These are phyloP conservation scores for Matsumurasca onukii DNA, from an alignment of 1,140 invertebrate genomes.

Conservation along the genomic window DNA sequence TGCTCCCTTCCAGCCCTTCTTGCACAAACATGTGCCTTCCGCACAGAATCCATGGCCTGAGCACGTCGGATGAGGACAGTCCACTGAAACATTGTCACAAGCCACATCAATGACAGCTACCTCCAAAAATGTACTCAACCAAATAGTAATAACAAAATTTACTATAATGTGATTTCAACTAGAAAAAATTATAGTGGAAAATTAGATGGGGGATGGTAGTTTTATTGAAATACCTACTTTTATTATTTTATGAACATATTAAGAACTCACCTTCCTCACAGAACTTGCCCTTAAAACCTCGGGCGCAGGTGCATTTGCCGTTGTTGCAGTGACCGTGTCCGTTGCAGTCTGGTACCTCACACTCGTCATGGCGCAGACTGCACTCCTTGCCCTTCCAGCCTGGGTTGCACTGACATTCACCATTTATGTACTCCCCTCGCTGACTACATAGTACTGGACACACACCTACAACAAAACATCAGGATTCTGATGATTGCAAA, in stretches of 20 bases:
- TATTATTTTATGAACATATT: too few species aligned
- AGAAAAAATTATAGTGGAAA: background rate
- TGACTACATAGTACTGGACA: conserved; percentile 95
- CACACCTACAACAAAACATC: conserved; percentile 63
- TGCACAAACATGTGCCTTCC: conserved; percentile 94
- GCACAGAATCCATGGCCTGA: conserved; percentile 94
- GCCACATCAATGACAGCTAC: background rate
- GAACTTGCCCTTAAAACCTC: conserved; percentile 90
- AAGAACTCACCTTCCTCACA: conserved; percentile 73
- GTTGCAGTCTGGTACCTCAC: conserved; percentile 92
- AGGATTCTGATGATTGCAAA: too few species aligned
- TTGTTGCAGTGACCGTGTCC: conserved; percentile 94
- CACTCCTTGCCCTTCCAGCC: conserved; percentile 98
- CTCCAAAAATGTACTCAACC: background rate
- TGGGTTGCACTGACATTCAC: conserved; percentile 93
- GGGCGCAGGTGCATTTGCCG: conserved; percentile 90
- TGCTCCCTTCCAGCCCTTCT: conserved; percentile 92
- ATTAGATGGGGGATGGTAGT: background rate
- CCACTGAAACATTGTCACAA: conserved; percentile 56
- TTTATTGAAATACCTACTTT: background rate
- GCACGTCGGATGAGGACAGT: conserved; percentile 95
- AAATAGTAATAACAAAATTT: background rate
- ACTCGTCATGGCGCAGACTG: conserved; percentile 87
- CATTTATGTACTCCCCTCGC: conserved; percentile 94
- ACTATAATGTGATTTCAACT: background rate